These are phyloP conservation scores for Myanophis thanlyinensis DNA, from an alignment of 2,113 vertebrate species.

Conservation along the genomic window DNA sequence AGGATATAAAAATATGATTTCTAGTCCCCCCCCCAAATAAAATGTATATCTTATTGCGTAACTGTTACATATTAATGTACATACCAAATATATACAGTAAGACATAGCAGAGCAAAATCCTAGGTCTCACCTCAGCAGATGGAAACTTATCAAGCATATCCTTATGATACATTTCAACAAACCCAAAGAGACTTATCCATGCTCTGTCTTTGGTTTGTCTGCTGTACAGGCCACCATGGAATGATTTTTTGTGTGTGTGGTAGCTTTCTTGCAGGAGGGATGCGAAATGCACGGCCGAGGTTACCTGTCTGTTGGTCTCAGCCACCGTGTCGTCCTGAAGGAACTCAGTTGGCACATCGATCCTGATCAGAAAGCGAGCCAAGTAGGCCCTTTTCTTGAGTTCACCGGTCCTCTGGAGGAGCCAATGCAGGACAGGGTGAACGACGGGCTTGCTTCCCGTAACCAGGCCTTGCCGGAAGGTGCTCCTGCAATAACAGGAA, in stretches of 20 bases:
- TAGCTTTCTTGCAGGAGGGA: neutral
- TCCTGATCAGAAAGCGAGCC: slow-evolving; percentile 88
- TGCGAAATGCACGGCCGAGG: neutral
- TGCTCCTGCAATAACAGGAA: slow-evolving; percentile 73
- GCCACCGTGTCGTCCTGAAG: slow-evolving; percentile 88
- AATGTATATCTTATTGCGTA: neutral
- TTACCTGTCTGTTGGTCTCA: slow-evolving; percentile 91
- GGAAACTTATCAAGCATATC: neutral
- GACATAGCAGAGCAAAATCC: neutral
- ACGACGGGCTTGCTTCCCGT: slow-evolving; percentile 89
- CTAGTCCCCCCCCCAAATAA: neutral
- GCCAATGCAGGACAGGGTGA: slow-evolving; percentile 91
- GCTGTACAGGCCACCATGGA: neutral
- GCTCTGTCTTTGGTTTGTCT: neutral
- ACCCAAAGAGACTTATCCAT: neutral
- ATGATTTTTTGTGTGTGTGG: neutral
- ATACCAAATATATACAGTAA: neutral
- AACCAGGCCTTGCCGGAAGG: slow-evolving; percentile 91
- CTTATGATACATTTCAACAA: neutral
- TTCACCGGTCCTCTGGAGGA: slow-evolving; percentile 86
- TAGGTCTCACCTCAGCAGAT: neutral
- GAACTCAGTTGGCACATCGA: slow-evolving; percentile 92
- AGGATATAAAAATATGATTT: neutral
- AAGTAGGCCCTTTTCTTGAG: slow-evolving; percentile 96
- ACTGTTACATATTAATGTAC: neutral